Evolutionary conservation across 37 sponge, comb jelly and placozoan genomes (phyloP).

Genomic region (Bolinopsis microptera): DNA sequence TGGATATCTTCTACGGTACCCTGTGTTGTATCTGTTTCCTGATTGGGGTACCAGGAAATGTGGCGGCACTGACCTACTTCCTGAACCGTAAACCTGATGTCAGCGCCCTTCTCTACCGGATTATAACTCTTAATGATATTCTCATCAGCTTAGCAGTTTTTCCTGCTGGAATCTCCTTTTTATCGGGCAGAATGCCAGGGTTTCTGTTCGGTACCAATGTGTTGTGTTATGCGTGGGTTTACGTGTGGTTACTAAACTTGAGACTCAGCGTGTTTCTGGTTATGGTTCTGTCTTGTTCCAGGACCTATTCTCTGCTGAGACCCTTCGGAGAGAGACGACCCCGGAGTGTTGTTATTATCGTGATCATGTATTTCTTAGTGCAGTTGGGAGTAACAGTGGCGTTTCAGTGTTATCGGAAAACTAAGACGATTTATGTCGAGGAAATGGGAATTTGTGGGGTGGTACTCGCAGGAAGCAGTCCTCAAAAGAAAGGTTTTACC

Average conservation of each 20-base stretch:
- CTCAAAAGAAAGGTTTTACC: background rate
- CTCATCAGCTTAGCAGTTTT: background rate
- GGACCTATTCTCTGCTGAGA: background rate
- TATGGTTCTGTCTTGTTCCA: background rate
- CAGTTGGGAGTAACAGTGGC: background rate
- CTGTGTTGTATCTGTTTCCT: background rate
- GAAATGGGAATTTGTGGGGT: background rate
- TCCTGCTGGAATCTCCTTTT: background rate
- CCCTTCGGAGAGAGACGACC: background rate
- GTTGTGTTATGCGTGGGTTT: background rate
- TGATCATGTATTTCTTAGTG: background rate
- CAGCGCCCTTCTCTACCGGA: background rate
- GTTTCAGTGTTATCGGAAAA: background rate
- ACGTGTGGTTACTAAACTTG: background rate
- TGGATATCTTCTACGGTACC: background rate
- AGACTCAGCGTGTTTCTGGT: background rate
- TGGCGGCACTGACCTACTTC: background rate
- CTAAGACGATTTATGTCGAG: background rate
- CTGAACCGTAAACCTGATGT: background rate
- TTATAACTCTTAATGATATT: background rate
- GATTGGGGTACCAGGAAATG: background rate
- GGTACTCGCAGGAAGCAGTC: background rate
- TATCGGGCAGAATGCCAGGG: background rate
- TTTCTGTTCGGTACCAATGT: background rate
- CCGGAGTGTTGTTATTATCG: background rate